Conservation (phyloP, 2,113 vertebrate genomes). For the Anas platyrhynchos region DNA sequence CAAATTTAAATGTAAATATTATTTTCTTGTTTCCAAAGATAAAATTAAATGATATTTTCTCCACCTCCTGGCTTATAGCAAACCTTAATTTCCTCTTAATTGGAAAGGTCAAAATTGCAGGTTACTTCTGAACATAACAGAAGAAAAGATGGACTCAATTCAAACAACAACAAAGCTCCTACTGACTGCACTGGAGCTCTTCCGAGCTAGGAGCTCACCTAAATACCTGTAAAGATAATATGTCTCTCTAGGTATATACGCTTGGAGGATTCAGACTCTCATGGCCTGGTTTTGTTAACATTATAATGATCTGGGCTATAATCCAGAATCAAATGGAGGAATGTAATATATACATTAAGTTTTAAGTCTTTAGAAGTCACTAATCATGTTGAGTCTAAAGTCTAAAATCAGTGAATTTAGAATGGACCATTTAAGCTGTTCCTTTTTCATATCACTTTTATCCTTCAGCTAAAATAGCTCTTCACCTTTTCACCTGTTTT, state of each 20-base stretch:
- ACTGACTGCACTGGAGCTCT: not conserved
- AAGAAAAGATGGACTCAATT: not conserved
- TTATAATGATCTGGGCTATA: not conserved
- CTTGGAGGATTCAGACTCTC: not conserved
- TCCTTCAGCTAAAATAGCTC: not conserved
- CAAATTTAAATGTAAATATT: not conserved
- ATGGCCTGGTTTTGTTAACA: not conserved
- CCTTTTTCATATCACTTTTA: not conserved
- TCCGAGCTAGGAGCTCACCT: not conserved
- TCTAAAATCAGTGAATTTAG: not conserved
- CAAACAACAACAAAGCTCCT: not conserved
- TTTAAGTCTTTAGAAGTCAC: not conserved
- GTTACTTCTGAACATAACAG: not conserved
- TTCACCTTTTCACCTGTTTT: not conserved
- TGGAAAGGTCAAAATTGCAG: not conserved
- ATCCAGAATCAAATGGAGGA: not conserved
- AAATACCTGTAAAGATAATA: not conserved
- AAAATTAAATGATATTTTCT: not conserved
- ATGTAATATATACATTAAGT: not conserved
- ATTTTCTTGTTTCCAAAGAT: not conserved
- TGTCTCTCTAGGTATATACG: not conserved
- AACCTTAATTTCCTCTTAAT: not conserved
- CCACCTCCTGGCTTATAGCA: not conserved
- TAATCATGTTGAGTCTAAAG: not conserved
- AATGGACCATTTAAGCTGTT: not conserved